phyloP scores from a whole-genome alignment of 1,140 invertebrate species.

The Adelges cooleyi region DNA sequence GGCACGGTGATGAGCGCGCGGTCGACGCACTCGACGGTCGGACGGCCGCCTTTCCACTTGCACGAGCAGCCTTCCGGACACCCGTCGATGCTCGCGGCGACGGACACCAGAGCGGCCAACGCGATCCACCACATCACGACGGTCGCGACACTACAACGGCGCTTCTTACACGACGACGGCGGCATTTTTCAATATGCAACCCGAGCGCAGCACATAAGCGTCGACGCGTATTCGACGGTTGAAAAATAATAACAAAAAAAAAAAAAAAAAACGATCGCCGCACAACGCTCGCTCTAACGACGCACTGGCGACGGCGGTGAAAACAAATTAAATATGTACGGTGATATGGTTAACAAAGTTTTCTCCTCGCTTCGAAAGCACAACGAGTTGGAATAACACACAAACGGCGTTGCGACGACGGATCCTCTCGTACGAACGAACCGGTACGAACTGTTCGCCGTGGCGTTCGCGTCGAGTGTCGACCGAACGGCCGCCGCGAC shows the following conservation, averaged over 20 bases:
- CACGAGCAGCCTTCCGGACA: slow-evolving; percentile 53
- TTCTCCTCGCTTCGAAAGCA: no score
- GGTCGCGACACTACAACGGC: not conserved
- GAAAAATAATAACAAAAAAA: not conserved
- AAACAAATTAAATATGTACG: not conserved
- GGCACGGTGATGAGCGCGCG: slow-evolving; percentile 54
- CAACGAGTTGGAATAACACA: not conserved
- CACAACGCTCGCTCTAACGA: not conserved
- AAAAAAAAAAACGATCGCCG: not conserved
- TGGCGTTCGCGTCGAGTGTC: not conserved
- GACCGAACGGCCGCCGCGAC: not conserved
- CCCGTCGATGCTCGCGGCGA: slow-evolving; percentile 43
- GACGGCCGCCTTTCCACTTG: slow-evolving; percentile 66
- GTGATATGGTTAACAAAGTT: no score
- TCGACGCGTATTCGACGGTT: not conserved
- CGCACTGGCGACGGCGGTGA: not conserved
- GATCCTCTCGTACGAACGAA: not conserved
- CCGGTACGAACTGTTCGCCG: not conserved
- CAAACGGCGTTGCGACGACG: not conserved
- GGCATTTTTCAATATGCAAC: not conserved
- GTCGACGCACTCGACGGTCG: slow-evolving; percentile 64
- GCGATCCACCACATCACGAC: not conserved
- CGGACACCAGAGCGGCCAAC: slow-evolving; percentile 31
- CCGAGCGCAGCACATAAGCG: not conserved
- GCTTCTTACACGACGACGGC: not conserved